These are phyloP conservation scores for Paratilapia polleni DNA, from an alignment of 2,113 vertebrate genomes.

Conservation along the genomic window DNA sequence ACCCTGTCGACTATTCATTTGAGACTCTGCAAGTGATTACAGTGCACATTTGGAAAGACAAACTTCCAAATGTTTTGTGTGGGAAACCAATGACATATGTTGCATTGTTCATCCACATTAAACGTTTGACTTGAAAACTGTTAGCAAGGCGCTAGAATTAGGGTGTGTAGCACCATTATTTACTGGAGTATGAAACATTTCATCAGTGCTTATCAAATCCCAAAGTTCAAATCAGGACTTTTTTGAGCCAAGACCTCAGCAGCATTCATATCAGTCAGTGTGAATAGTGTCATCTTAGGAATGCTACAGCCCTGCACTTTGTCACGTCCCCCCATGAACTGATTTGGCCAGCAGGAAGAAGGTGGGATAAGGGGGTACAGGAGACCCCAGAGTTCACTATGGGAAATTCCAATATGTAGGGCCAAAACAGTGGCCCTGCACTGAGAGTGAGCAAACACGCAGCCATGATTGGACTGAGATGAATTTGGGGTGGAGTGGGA, in stretches of 20 bases:
- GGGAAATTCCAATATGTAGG: slow-evolving; percentile 27
- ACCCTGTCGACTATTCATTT: background rate
- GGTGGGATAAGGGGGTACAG: background rate
- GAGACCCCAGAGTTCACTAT: slow-evolving; percentile 24
- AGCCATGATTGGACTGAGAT: slow-evolving; percentile 38
- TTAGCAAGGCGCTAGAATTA: background rate
- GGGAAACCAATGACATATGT: slow-evolving; percentile 20
- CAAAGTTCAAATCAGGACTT: background rate
- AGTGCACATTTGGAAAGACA: slow-evolving; percentile 9
- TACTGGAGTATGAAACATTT: background rate
- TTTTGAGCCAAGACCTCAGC: background rate
- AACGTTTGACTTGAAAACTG: background rate
- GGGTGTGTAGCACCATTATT: background rate
- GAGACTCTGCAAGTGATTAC: slow-evolving; percentile 25
- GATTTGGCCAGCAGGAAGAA: background rate
- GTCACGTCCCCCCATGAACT: slow-evolving; percentile 50
- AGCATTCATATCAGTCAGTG: slow-evolving; percentile 38
- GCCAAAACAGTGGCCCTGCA: slow-evolving; percentile 32
- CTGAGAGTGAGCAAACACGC: slow-evolving; percentile 34
- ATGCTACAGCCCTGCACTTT: slow-evolving; percentile 42
- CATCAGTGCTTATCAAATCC: background rate
- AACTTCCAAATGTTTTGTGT: slow-evolving; percentile 9
- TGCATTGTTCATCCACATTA: slow-evolving; percentile 3
- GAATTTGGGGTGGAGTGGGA: slow-evolving; percentile 18
- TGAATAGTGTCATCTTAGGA: slow-evolving; percentile 13